Conservation (phyloP, 1,140 invertebrate genomes). For the Antheraea pernyi region DNA sequence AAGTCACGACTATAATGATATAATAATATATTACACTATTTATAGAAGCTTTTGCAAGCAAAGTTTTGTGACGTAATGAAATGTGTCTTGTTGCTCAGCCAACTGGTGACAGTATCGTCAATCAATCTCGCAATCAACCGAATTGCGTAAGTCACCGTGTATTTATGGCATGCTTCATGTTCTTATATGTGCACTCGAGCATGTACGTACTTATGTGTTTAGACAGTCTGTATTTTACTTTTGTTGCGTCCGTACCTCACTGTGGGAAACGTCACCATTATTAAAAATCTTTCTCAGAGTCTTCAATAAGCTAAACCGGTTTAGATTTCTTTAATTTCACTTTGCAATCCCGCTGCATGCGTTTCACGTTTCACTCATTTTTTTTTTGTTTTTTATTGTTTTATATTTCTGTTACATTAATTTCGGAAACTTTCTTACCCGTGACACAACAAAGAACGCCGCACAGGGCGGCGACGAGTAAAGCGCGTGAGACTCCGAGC, state of each 20-base stretch:
- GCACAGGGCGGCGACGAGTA: constrained; percentile 45
- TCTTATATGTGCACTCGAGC: constrained; percentile 64
- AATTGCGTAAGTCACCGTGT: constrained; percentile 89
- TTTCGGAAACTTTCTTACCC: constrained; percentile 41
- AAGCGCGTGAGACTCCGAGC: constrained; percentile 44
- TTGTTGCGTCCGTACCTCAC: constrained; percentile 21
- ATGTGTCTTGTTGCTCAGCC: constrained; percentile 83
- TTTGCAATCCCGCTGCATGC: not conserved
- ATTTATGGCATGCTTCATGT: constrained; percentile 62
- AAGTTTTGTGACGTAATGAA: constrained; percentile 70
- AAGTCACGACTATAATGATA: not conserved
- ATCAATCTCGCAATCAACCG: constrained; percentile 93
- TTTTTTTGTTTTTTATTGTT: constrained; percentile 30
- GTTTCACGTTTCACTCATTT: not conserved
- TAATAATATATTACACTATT: not conserved
- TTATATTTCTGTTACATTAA: constrained; percentile 32
- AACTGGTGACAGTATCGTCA: constrained; percentile 93
- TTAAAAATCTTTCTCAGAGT: not conserved
- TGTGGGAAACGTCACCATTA: not conserved
- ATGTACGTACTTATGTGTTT: constrained; percentile 59
- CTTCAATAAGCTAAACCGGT: not conserved
- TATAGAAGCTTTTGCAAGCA: constrained; percentile 53
- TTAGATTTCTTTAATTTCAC: not conserved
- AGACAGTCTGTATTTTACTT: constrained; percentile 27
- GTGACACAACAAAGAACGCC: constrained; percentile 36